Conservation (phyloP, 2,797 vertebrate species). For the Neoniphon sammara region DNA sequence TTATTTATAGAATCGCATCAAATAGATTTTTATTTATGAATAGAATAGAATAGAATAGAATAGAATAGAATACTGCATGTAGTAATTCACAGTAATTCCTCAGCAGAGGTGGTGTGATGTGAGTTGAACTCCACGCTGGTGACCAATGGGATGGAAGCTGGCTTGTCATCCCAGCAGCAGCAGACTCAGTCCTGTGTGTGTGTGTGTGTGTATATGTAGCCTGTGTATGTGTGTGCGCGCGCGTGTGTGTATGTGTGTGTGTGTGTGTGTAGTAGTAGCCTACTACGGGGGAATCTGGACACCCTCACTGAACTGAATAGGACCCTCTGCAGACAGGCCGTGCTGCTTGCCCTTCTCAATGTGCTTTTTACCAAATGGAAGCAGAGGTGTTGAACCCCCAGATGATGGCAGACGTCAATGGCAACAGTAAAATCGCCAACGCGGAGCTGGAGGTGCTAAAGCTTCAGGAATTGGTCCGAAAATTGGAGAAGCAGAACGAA, state of each 20-base stretch:
- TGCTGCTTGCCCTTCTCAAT: slow-evolving; percentile 64
- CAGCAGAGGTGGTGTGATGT: slow-evolving; percentile 72
- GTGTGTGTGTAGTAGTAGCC: slow-evolving; percentile 36
- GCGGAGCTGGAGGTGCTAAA: slow-evolving; percentile 97
- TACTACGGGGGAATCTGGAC: slow-evolving; percentile 65
- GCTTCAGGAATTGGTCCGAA: slow-evolving; percentile 95
- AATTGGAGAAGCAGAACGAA: slow-evolving; percentile 95
- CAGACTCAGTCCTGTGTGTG: slow-evolving; percentile 50
- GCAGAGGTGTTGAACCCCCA: slow-evolving; percentile 84
- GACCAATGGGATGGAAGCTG: slow-evolving; percentile 73
- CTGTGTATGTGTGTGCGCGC: slow-evolving; percentile 14
- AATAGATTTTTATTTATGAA: too few relatives aligned
- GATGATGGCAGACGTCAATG: slow-evolving; percentile 92
- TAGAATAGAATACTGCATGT: neutral
- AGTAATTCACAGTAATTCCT: slow-evolving; percentile 37
- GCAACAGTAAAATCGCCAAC: slow-evolving; percentile 84
- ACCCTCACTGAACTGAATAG: slow-evolving; percentile 61
- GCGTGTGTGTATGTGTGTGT: slow-evolving; percentile 6
- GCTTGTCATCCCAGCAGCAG: slow-evolving; percentile 64
- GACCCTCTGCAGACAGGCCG: slow-evolving; percentile 71
- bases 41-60: neutral
- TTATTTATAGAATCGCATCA: too few relatives aligned
- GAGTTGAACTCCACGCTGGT: slow-evolving; percentile 66
- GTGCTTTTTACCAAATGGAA: slow-evolving; percentile 81
- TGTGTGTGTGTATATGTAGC: neutral